Conservation (phyloP, 2,797 vertebrate species). For the Oophaga sylvatica region DNA sequence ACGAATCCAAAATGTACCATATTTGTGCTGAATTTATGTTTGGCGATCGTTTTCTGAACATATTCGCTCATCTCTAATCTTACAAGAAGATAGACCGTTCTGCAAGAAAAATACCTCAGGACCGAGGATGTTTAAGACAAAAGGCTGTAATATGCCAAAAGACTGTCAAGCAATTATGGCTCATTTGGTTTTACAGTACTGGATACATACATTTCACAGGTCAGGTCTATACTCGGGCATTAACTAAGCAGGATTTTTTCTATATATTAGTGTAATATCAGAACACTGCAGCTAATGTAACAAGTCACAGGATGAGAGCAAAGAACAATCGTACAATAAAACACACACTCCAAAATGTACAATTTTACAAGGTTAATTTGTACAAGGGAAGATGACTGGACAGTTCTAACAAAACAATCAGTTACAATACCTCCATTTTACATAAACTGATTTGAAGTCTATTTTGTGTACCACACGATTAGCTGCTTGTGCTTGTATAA, state of each 20-base stretch:
- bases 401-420: too few relatives aligned
- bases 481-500: too few relatives aligned
- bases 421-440: too few relatives aligned
- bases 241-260: neutral
- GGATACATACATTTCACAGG: slow-evolving; percentile 23
- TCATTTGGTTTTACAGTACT: slow-evolving; percentile 39
- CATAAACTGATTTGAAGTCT: too few relatives aligned
- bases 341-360: too few relatives aligned
- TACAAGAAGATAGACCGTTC: neutral
- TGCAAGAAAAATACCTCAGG: neutral
- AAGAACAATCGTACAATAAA: too few relatives aligned
- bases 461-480: too few relatives aligned
- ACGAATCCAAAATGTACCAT: too few relatives aligned
- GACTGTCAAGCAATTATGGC: slow-evolving; percentile 20
- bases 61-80: neutral
- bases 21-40: too few relatives aligned
- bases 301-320: neutral
- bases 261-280: neutral
- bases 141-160: slow-evolving; percentile 24
- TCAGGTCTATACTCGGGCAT: neutral
- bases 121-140: neutral
- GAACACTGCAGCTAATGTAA: neutral
- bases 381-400: too few relatives aligned
- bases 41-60: too few relatives aligned
- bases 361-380: too few relatives aligned